These are phyloP conservation scores for Alloscopus bannaensis DNA, from an alignment of 2,888 invertebrate genomes.

Conservation along the genomic window DNA sequence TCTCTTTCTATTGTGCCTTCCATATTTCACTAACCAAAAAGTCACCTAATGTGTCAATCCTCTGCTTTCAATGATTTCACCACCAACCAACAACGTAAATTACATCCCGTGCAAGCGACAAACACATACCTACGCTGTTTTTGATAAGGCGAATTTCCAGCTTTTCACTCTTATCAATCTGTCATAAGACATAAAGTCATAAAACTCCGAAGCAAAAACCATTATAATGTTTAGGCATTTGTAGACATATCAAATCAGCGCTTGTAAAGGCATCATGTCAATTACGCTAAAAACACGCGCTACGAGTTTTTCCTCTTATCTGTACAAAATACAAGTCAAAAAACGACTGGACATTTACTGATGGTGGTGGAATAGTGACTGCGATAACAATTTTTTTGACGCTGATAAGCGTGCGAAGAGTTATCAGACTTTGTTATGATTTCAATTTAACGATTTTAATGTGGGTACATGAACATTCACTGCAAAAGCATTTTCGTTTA, in stretches of 20 bases:
- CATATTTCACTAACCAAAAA: slow-evolving; percentile 15
- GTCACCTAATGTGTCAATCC: slow-evolving; percentile 56
- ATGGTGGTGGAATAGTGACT: slow-evolving; percentile 19
- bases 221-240: too few species aligned
- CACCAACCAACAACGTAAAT: slow-evolving; percentile 1
- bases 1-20: slow-evolving; percentile 1
- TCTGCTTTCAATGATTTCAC: slow-evolving; percentile 29
- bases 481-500: background rate
- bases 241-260: slow-evolving; percentile 20
- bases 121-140: slow-evolving; percentile 24
- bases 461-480: background rate
- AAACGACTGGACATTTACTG: slow-evolving; percentile 8
- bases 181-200: slow-evolving; percentile 45
- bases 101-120: slow-evolving; percentile 6
- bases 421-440: slow-evolving; percentile 10
- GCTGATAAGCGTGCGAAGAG: slow-evolving; percentile 16
- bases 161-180: slow-evolving; percentile 29
- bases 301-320: background rate
- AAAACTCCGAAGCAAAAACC: slow-evolving; percentile 20
- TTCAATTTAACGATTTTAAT: too few species aligned
- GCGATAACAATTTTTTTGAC: slow-evolving; percentile 13
- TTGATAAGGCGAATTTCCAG: slow-evolving; percentile 37
- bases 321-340: background rate
- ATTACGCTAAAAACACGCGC: too few species aligned
- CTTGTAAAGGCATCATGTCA: too few species aligned